Conservation (phyloP, 2,113 vertebrate genomes). For the Alectura lathami region DNA sequence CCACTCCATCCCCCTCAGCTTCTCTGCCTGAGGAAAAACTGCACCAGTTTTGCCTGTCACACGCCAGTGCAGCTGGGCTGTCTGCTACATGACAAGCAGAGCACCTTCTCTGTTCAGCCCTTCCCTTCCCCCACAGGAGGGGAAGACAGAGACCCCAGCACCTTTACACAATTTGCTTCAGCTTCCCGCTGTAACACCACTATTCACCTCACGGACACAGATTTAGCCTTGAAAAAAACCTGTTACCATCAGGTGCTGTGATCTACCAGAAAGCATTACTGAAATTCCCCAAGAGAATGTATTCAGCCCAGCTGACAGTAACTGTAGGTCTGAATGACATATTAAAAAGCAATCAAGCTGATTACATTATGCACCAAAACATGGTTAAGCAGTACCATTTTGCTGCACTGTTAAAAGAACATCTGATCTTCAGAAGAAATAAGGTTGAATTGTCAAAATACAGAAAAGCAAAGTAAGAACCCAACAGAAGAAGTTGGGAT, state of each 20-base stretch:
- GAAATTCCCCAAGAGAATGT: constrained; percentile 21
- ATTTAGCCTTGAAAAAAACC: neutral
- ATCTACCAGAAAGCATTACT: neutral
- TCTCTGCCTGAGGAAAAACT: neutral
- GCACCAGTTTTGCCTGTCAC: rapidly evolving
- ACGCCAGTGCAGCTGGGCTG: neutral
- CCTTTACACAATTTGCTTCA: neutral
- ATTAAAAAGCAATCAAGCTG: constrained; percentile 68
- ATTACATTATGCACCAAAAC: constrained; percentile 67
- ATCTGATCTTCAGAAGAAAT: constrained; percentile 46
- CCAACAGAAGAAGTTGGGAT: neutral
- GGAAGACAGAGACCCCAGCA: neutral
- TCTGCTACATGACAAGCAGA: rapidly evolving
- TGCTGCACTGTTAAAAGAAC: constrained; percentile 32
- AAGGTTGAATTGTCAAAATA: neutral
- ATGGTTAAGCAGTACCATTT: constrained; percentile 41
- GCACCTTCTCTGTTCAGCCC: neutral
- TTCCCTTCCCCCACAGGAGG: neutral
- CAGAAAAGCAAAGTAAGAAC: neutral
- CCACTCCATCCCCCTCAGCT: neutral
- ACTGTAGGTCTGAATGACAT: constrained; percentile 37
- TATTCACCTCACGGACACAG: neutral
- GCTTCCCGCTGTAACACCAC: neutral
- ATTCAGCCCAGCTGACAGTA: constrained; percentile 34
- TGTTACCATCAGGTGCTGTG: neutral